Evolutionary conservation across 2,888 invertebrate genomes (phyloP).

Genomic region (Biston stratarius): DNA sequence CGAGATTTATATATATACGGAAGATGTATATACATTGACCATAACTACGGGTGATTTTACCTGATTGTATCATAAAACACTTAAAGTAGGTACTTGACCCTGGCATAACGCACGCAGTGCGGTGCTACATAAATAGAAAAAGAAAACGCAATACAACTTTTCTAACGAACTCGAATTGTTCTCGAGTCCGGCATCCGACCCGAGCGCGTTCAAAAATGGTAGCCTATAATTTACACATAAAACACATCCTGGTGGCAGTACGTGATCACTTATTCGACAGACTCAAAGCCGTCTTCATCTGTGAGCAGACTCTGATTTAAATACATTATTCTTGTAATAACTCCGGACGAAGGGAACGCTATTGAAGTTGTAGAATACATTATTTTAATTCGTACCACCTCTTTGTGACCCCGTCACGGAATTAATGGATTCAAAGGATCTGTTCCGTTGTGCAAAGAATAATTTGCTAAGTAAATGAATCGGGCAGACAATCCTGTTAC

Average conservation of each 20-base stretch:
- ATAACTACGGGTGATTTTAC: no score
- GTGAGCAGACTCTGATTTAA: slow-evolving; percentile 85
- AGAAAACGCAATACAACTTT: slow-evolving; percentile 61
- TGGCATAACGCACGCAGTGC: no score
- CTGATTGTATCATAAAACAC: no score
- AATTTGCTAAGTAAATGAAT: slow-evolving; percentile 86
- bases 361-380: slow-evolving; percentile 86
- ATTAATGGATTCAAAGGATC: slow-evolving; percentile 86
- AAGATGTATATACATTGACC: no score
- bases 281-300: slow-evolving; percentile 82
- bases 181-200: slow-evolving; percentile 54
- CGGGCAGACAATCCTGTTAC: slow-evolving; percentile 84
- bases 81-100: no score
- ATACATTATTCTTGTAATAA: slow-evolving; percentile 86
- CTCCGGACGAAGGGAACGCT: slow-evolving; percentile 82
- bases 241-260: slow-evolving; percentile 84
- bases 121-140: background rate
- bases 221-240: slow-evolving; percentile 86
- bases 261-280: slow-evolving; percentile 83
- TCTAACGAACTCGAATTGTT: slow-evolving; percentile 81
- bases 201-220: slow-evolving; percentile 78
- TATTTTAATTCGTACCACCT: slow-evolving; percentile 86
- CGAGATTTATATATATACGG: background rate
- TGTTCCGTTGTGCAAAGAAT: slow-evolving; percentile 86
- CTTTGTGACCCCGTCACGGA: slow-evolving; percentile 83